Evolutionary conservation across 2,797 vertebrate genomes (phyloP).

Genomic region (Austrolebias charrua): DNA sequence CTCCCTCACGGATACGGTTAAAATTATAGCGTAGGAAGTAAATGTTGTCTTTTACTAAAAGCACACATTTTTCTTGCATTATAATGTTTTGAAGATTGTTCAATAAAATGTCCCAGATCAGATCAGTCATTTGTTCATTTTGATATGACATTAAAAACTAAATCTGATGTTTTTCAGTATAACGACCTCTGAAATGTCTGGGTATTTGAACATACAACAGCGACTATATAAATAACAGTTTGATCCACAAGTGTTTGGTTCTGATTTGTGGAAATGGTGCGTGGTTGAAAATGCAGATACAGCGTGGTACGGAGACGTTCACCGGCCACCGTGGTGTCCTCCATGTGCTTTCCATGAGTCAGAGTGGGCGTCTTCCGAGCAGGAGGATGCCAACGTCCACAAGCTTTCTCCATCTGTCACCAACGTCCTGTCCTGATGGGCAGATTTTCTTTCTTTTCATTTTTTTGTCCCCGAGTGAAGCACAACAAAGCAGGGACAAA

Average conservation of each 20-base stretch:
- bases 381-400: constrained; percentile 49
- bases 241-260: neutral
- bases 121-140: no score
- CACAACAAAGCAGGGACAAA: neutral
- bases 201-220: no score
- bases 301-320: constrained; percentile 16
- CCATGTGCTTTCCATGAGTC: constrained; percentile 62
- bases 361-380: constrained; percentile 45
- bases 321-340: constrained; percentile 27
- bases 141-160: no score
- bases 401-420: constrained; percentile 67
- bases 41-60: no score
- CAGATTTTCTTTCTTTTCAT: constrained; percentile 15
- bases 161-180: no score
- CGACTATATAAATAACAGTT: no score
- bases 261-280: neutral
- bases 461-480: constrained; percentile 22
- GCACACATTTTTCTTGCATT: no score
- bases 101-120: no score
- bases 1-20: no score
- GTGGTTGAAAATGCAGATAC: constrained; percentile 14
- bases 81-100: no score
- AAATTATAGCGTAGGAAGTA: no score
- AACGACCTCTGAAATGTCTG: no score
- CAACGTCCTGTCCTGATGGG: constrained; percentile 29